phyloP scores from a whole-genome alignment of 1,140 invertebrate species.

The Augochlora pura region DNA sequence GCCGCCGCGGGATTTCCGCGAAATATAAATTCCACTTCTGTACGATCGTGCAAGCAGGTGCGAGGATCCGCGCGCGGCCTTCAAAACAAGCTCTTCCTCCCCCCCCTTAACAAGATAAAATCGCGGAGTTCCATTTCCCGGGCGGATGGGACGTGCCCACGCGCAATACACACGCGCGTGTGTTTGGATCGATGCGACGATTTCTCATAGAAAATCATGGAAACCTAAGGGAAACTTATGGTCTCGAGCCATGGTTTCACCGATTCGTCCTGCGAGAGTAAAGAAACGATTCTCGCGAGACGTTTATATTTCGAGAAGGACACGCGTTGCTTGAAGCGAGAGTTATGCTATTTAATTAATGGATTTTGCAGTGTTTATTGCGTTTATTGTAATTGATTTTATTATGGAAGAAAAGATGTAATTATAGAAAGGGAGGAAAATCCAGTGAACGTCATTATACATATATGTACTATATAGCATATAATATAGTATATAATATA shows the following conservation, averaged over 20 bases:
- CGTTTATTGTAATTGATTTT: no score
- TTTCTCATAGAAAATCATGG: conserved; percentile 23
- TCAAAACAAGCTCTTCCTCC: conserved; percentile 15
- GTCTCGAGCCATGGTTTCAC: background rate
- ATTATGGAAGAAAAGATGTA: no score
- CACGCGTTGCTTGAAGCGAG: no score
- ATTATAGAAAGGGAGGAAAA: no score
- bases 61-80: background rate
- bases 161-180: background rate
- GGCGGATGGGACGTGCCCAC: background rate
- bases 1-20: background rate
- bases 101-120: background rate
- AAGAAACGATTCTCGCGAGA: conserved; percentile 10
- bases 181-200: conserved; percentile 17
- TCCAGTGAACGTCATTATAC: no score
- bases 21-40: background rate
- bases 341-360: background rate
- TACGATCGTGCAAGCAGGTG: background rate
- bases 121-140: background rate
- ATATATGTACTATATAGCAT: no score
- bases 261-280: conserved; percentile 14
- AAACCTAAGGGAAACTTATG: background rate
- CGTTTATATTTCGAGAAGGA: no score
- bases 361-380: background rate
- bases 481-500: no score